Base-by-base conservation (phyloP, 2,113 vertebrate species). In the Pyxicephalus adspersus region DNA sequence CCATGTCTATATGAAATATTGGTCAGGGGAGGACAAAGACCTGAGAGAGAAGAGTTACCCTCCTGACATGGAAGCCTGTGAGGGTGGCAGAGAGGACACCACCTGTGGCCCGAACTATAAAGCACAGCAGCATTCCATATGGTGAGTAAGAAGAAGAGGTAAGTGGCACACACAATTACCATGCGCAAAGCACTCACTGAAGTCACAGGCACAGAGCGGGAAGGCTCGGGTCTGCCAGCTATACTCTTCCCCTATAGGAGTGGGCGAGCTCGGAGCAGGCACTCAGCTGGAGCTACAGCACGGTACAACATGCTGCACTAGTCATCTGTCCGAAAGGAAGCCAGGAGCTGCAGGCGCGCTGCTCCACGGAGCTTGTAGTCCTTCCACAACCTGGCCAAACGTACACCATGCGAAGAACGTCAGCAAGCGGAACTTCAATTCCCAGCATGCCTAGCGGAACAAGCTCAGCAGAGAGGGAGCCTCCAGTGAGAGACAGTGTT, bases 261-360 rank as follows among this genome's bases (percentile, higher is more conserved):
- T 52, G 25, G 51, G 38, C 23, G 67, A 29, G 25, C 57, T 57
- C 66, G 66, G 77, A 70, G 45, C 26, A 71, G 2, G 38, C 50
- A 22, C 83, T 70, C 80, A 64, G 57, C 64, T n/a, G 75, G 31
- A 80, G 34, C 80, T 71, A 57, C 18, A 81, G 23, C 75, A 76
- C 82, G 64, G 51, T 67, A 31, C 86, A 85, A 75, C 87, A 81
- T 77, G 88, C 82, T 28, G 83, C 26, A 81, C 52, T 76, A 83
- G 83, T 84, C 85, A 73, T 63, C 75, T 82, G 75, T 80, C 16
- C 2, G 72, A 60, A 65, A 76, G 58, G 51, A 15, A 16, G 60
- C 80, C 67, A 64, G 64, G 57, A n/a, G 23, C 29, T 57, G 18
- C 26, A 17, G 28, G 5, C n/a, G 81, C 75, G 6, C n/a, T 4